Evolutionary conservation across 2,888 invertebrate genomes (phyloP).

Genomic region (Sarcophaga variegata): DNA sequence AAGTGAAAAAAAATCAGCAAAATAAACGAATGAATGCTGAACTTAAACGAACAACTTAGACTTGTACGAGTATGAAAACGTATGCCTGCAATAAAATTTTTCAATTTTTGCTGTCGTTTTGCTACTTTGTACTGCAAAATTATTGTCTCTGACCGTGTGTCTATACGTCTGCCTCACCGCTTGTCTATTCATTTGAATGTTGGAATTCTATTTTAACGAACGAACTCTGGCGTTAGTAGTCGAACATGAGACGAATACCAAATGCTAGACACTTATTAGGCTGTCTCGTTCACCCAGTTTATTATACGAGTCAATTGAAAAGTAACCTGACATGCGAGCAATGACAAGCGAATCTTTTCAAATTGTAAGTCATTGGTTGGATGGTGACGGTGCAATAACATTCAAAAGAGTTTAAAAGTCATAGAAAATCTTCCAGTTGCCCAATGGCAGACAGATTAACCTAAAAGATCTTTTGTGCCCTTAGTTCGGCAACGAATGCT

Average conservation of each 20-base stretch:
- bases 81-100: conserved; percentile 43
- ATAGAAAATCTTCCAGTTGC: neutral
- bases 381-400: too few species aligned
- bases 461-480: too few species aligned
- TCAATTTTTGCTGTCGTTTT: neutral
- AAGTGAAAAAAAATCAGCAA: neutral
- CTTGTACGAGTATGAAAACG: neutral
- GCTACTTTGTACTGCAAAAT: neutral
- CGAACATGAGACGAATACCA: neutral
- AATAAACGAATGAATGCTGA: neutral
- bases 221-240: neutral
- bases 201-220: neutral
- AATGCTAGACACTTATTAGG: neutral
- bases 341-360: neutral
- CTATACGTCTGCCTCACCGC: neutral
- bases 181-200: neutral
- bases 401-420: neutral
- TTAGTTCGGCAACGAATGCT: too few species aligned
- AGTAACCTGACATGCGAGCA: conserved; percentile 25
- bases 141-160: neutral
- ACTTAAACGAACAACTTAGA: neutral
- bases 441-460: too few species aligned
- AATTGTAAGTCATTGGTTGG: neutral
- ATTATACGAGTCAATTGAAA: conserved; percentile 57
- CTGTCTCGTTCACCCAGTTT: neutral